These are phyloP conservation scores for Serrognathus titanus DNA, from an alignment of 2,888 invertebrate species.

Conservation along the genomic window DNA sequence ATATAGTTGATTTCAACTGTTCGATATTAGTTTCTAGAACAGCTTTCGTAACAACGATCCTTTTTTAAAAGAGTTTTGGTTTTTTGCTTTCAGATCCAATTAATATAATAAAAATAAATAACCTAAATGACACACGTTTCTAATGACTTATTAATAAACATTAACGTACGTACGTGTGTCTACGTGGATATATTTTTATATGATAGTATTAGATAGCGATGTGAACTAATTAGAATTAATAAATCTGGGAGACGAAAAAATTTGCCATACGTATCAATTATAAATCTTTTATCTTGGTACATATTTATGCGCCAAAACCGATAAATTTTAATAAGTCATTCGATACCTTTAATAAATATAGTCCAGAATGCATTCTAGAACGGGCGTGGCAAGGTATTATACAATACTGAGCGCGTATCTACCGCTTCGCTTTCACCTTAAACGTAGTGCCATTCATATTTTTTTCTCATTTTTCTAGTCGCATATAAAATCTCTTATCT, in stretches of 20 bases:
- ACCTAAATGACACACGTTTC: too few relatives aligned
- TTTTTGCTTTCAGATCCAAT: too few relatives aligned
- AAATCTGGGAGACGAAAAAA: background rate
- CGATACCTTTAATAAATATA: background rate
- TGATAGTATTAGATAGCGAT: background rate
- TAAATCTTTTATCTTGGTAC: background rate
- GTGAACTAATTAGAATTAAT: conserved; percentile 1
- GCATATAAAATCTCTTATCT: background rate
- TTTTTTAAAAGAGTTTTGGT: too few relatives aligned
- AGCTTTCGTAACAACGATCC: too few relatives aligned
- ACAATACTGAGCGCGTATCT: conserved; percentile 9
- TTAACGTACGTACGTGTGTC: too few relatives aligned
- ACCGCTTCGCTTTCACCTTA: conserved; percentile 11
- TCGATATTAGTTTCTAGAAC: too few relatives aligned
- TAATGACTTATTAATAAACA: too few relatives aligned
- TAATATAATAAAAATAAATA: too few relatives aligned
- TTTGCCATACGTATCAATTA: background rate
- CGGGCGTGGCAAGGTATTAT: conserved; percentile 12
- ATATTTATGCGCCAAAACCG: background rate
- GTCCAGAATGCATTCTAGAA: background rate
- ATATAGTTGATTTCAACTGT: too few relatives aligned
- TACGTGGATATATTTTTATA: background rate
- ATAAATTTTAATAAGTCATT: background rate
- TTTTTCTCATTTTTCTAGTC: background rate
- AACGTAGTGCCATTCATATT: background rate